A percentile compares a stretch with the other conserved stretches of the same genome.
phyloP scores from a whole-genome alignment of 1,140 invertebrate genomes.

The Orchesella cincta region DNA sequence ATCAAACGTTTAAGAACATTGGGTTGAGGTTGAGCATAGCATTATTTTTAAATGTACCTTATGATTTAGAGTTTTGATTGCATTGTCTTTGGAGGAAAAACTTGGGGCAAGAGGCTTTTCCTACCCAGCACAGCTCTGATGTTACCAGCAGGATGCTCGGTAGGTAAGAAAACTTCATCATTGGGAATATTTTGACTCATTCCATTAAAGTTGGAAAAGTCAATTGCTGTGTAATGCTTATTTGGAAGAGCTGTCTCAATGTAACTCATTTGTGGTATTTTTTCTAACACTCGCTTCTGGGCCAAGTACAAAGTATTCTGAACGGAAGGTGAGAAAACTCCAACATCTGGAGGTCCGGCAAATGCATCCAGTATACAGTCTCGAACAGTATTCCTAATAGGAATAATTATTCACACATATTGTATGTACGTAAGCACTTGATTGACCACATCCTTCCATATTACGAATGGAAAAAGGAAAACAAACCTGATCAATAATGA shows the following conservation, averaged over 20 bases:
- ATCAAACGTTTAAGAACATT: background rate
- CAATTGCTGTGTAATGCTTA: slow-evolving; percentile 73
- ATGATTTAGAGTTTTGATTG: background rate
- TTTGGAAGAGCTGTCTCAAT: slow-evolving; percentile 77
- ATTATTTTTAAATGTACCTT: too few relatives aligned
- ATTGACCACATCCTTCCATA: too few relatives aligned
- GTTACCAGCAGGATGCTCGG: slow-evolving; percentile 74
- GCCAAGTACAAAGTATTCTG: slow-evolving; percentile 74
- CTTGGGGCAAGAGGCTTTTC: slow-evolving; percentile 52
- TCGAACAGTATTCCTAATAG: slow-evolving; percentile 62
- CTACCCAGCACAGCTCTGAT: slow-evolving; percentile 70
- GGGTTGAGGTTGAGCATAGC: too few relatives aligned
- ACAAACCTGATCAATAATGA: background rate
- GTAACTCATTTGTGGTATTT: slow-evolving; percentile 65
- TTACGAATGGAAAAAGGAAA: background rate
- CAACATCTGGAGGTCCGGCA: slow-evolving; percentile 64
- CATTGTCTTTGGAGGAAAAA: background rate
- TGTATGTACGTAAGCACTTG: too few relatives aligned
- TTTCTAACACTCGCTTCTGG: slow-evolving; percentile 67
- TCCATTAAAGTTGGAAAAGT: slow-evolving; percentile 68
- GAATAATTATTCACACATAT: background rate
- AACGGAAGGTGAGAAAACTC: slow-evolving; percentile 71
- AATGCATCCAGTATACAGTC: slow-evolving; percentile 71
- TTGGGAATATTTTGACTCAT: slow-evolving; percentile 63
- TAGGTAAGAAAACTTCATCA: slow-evolving; percentile 68